A percentile compares a stretch with the other conserved stretches of the same genome.
Evolutionary conservation across 2,797 vertebrate species (phyloP).

Genomic region (Clarias laeviceps): DNA sequence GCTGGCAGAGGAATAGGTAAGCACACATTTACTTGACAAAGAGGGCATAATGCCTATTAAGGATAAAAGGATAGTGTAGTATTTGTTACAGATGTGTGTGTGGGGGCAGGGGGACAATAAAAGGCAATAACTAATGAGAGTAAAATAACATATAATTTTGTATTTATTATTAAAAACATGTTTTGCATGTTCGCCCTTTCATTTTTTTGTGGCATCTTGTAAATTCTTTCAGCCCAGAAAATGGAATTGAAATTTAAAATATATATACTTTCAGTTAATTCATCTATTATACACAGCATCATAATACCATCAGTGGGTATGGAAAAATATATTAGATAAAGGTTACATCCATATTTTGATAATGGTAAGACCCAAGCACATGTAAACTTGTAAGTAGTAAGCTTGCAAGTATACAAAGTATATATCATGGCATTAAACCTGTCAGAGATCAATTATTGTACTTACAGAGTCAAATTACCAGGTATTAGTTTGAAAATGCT

Average conservation of each 20-base stretch:
- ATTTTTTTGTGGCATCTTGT: background rate
- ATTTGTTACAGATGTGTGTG: constrained; percentile 26
- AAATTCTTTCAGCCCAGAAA: background rate
- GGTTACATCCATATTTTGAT: background rate
- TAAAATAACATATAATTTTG: background rate
- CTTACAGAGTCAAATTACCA: background rate
- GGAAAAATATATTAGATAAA: constrained; percentile 1
- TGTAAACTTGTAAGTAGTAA: background rate
- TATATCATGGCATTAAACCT: background rate
- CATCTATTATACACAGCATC: background rate
- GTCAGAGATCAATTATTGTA: background rate
- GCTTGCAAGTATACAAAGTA: background rate
- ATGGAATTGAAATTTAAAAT: background rate
- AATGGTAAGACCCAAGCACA: background rate
- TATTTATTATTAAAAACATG: background rate
- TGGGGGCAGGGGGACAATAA: constrained; percentile 3
- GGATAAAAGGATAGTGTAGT: constrained; percentile 39
- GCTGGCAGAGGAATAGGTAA: constrained; percentile 46
- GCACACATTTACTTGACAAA: constrained; percentile 60
- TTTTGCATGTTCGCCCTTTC: background rate
- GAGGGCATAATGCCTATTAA: constrained; percentile 52
- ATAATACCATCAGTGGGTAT: background rate
- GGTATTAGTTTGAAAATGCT: background rate
- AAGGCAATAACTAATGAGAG: background rate
- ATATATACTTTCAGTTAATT: background rate